Evolutionary conservation across 2,888 invertebrate genomes (phyloP), one percentile per base, ranked within the genome.

Genomic region (Blastobasis adustella): DNA sequence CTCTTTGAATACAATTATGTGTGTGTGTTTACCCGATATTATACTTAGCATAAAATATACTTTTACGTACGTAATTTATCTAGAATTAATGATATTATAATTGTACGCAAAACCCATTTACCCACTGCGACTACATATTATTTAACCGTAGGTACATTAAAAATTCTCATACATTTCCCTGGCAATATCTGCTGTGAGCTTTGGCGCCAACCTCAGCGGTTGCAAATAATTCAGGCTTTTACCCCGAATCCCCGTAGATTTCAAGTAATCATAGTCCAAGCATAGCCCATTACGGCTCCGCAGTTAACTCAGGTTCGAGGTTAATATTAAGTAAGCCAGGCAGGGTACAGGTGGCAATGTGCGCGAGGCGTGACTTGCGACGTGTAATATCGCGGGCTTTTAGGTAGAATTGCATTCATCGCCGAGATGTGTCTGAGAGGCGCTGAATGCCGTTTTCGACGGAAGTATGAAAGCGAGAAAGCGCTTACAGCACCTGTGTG

Each of bases 361-460:
- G 41, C 7, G n/a, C n/a, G 43, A 9, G n/a, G 43, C 5, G 36
- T 47, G 47, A 50, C 50, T 48, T 10, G 45, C 49, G 47, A 49
- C 7, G 42, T 52, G 5, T 53, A 53, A 53, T 50, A 36, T 36
- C 62, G 55, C 55, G 55, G 53, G 63, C 63, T 69, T 72, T 73
- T 67, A 65, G 65, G 62, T 57, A 60, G 59, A 68, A 67, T 69
- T 71, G 71, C 72, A 75, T 75, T 70, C 73, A 72, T 65, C 61
- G 61, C 63, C 59, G 59, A 64, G 67, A 67, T 68, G 71, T 66
- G 64, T 67, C 63, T 73, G 65, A 70, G 71, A 64, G 66, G 61
- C 65, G 58, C 62, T 68, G 77, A 76, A 76, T 77, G 74, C 69
- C 68, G 60, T 79, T 80, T 78, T 75, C 57, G 67, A 67, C 71